Evolutionary conservation across 2,888 invertebrate species (phyloP), one percentile per base, ranked within the genome.

Genomic region (Brenthis ino): DNA sequence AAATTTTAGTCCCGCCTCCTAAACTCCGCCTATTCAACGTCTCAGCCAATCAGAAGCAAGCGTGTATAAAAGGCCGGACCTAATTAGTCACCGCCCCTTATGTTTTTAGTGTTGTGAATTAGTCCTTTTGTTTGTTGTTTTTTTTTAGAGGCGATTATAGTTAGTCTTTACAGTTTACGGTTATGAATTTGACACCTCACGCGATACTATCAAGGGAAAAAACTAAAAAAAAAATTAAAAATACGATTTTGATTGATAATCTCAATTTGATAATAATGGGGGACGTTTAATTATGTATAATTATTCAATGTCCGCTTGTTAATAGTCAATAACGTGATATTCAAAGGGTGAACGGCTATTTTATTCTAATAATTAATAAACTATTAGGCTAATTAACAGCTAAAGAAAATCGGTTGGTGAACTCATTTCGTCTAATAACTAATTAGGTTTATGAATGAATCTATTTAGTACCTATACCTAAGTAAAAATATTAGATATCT

Each of bases 81-180:
- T 80, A 64, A 63, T 78, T 76, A 74, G 79, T 74, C 56, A 66
- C 86, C 89, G 86, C 88, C 89, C 85, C 78, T 72, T 60, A 65
- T 80, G 79, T 80, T 83, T 87, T 85, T 90, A 90, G 91, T 90
- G 91, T 85, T 90, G 91, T 82, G 88, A 85, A 87, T 85, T 85
- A 85, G 83, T 79, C 71, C 81, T 87, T 87, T 83, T 88, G 88
- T 87, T 82, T 80, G 78, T 83, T 85, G 81, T 84, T 89, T 88
- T 85, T 85, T 86, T 85, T 83, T 78, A 80, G 70, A 79, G 80
- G 80, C 81, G 80, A 79, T 79, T 75, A 79, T 79, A 74, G 77
- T 77, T 75, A 72, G 77, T 72, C 73, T 71, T 75, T 73, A 81
- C 80, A 80, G 82, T 82, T 80, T 82, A 80, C 80, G 77, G 77